Evolutionary conservation across 2,113 vertebrate species (phyloP), one percentile per base, ranked within the genome.

Genomic region (Forbesichthys agassizii): DNA sequence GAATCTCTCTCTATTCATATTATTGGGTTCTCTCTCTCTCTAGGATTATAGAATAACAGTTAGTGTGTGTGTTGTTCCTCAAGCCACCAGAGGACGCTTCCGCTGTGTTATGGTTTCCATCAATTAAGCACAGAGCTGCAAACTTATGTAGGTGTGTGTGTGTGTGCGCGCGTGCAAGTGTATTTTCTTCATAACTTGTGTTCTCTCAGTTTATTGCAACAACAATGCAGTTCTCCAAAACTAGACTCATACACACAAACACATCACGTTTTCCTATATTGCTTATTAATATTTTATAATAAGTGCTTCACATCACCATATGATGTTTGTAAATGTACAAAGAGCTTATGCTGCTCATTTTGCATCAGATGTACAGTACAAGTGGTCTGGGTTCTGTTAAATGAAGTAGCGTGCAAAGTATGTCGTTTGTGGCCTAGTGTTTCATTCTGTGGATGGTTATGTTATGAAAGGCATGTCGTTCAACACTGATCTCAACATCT

Each of bases 71-170:
- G 75, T 83, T 75, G 80, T 90, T 89, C 88, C 80, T 86, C 72
- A 88, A 85, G 87, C 78, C 89, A 83, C 84, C 48, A 51, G 84
- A 90, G 88, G 78, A 88, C 73, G 64, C 78, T 68, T 53, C 81
- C 79, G 65, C 71, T 68, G 77, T 88, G 85, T 88, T 88, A 87
- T 90, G 89, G 86, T 90, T 91, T 91, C 86, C 81, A 89, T 92
- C 88, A 91, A 84, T 83, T 67, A 69, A 81, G 79, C 68, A 71
- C 71, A 80, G 47, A 79, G 75, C 80, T 86, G 74, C 71, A 63
- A 81, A 73, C 73, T 65, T 69, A 61, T 73, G 61, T 63, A 33
- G 42, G 51, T 60, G 47, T 58, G 61, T 11, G 13, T 33, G 5
- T 12, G 60, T 18, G 60, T 42, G 36, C 3, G 46, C 12, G 42